These are phyloP conservation scores for Porites lobata DNA, from an alignment of 92 coral and sea anemone species.

Conservation along the genomic window DNA sequence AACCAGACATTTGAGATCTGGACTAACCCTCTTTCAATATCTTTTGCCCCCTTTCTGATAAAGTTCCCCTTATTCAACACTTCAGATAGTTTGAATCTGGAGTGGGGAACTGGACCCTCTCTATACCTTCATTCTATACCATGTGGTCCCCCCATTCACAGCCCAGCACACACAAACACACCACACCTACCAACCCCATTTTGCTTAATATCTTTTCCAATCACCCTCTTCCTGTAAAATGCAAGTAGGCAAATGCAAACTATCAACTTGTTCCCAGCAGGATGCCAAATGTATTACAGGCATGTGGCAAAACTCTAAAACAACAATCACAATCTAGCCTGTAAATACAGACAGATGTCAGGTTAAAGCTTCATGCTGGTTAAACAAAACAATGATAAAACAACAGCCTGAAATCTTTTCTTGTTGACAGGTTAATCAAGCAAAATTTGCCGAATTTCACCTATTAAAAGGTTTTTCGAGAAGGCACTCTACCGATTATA, in stretches of 20 bases:
- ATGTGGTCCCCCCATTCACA: constrained; percentile 13
- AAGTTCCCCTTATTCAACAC: constrained; percentile 1
- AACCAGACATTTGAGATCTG: too few relatives aligned
- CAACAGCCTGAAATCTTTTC: constrained; percentile 16
- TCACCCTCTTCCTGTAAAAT: constrained; percentile 3
- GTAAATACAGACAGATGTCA: constrained; percentile 12
- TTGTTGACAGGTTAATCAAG: constrained; percentile 14
- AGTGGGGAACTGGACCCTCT: too few relatives aligned
- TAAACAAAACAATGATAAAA: constrained; percentile 9
- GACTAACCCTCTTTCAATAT: background rate
- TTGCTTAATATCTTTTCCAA: constrained; percentile 21
- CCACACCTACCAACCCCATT: constrained; percentile 25
- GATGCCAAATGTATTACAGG: too few relatives aligned
- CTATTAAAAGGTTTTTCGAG: constrained; percentile 14
- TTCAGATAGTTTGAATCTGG: too few relatives aligned
- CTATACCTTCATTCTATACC: too few relatives aligned
- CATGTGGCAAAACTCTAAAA: constrained; percentile 2
- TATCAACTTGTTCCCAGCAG: background rate
- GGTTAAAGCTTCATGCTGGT: constrained; percentile 22
- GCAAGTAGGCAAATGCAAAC: constrained; percentile 19
- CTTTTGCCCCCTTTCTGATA: constrained; percentile 16
- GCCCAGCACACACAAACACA: background rate
- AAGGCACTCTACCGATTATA: constrained; percentile 47
- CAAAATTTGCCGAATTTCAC: constrained; percentile 16
- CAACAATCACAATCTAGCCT: constrained; percentile 9